These are phyloP conservation scores for Cactoblastis cactorum DNA, from an alignment of 2,888 invertebrate genomes.

Conservation along the genomic window DNA sequence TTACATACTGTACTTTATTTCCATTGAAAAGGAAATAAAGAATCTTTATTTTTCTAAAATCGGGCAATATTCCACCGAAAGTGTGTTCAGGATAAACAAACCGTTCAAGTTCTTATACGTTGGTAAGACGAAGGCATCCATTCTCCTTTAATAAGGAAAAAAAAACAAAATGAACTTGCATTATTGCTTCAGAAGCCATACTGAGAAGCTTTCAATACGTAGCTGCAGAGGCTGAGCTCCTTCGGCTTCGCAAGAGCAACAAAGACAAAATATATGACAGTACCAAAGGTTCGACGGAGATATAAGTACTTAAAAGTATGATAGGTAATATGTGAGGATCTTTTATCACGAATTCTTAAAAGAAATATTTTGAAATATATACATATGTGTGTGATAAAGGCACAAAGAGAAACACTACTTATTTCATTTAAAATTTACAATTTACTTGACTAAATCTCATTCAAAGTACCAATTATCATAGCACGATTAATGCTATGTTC, in stretches of 20 bases:
- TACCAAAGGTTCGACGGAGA: conserved; percentile 37
- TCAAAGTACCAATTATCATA: too few species aligned
- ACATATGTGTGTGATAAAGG: too few species aligned
- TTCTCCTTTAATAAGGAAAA: conserved; percentile 27
- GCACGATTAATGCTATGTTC: neutral
- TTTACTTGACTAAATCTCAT: too few species aligned
- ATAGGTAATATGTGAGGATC: conserved; percentile 34
- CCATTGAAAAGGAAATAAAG: neutral
- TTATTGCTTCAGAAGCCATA: conserved; percentile 50
- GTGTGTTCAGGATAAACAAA: neutral
- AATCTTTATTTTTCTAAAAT: neutral
- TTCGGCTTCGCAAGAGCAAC: conserved; percentile 33
- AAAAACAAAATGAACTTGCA: conserved; percentile 39
- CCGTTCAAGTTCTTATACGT: neutral
- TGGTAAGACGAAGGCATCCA: conserved; percentile 18
- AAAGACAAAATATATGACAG: conserved; percentile 36
- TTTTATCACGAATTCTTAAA: conserved; percentile 13
- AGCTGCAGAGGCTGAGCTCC: conserved; percentile 45
- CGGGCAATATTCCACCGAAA: neutral
- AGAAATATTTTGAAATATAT: neutral
- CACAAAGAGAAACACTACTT: too few species aligned
- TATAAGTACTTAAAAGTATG: too few species aligned
- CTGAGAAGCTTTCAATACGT: conserved; percentile 32
- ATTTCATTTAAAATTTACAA: too few species aligned
- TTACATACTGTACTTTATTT: neutral